Base-by-base conservation (phyloP, 2,797 vertebrate genomes). In the Alcedo quadribrachys region DNA sequence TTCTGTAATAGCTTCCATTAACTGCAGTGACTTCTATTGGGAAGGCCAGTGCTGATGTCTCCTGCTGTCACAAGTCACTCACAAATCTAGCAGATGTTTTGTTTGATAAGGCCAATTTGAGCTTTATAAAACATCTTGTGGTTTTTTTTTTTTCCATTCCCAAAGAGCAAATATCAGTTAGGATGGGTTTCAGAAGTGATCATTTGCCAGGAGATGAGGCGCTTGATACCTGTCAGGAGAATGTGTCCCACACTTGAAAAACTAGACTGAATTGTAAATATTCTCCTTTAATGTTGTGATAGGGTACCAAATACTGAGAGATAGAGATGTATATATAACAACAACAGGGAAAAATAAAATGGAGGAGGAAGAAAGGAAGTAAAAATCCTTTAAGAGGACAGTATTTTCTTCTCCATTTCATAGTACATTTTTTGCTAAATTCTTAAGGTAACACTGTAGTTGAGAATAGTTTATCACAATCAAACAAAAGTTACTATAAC, bases 1-100 rank as follows among this genome's bases (percentile, higher is more conserved):
- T 92, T 97, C 96, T 85, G 32, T 97, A 97, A 97, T 96, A 97
- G 94, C 93, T 96, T 96, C 97, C 94, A 97, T 97, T 97, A 97
- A 97, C 93, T 94, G 92, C 92, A 84, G 95, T 96, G 97, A 96
- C 96, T 97, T 97, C 92, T 96, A 18, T 9, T 96, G 95, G 92
- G 88, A 93, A 97, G 95, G 89, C 94, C 95, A 93, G 90, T 62
- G 74, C 88, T 93, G 89, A 89, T 94, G 94, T 97, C 95, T 96
- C 97, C 95, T 97, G 97, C 96, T 97, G 96, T 97, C 97, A 96
- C 87, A 88, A 95, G 95, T 95, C 97, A 95, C 92, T 97, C 96
- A 95, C 90, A 95, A 94, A 97, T 96, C 93, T 91, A 96, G 95
- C 85, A 95, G 96, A 95, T 94, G 79, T 96, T 97, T 97, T 97